Percentiles rank a stretch among this genome's conserved stretches.
Evolutionary conservation across 2,113 vertebrate species (phyloP).

Genomic region (Triplophysa dalaica): DNA sequence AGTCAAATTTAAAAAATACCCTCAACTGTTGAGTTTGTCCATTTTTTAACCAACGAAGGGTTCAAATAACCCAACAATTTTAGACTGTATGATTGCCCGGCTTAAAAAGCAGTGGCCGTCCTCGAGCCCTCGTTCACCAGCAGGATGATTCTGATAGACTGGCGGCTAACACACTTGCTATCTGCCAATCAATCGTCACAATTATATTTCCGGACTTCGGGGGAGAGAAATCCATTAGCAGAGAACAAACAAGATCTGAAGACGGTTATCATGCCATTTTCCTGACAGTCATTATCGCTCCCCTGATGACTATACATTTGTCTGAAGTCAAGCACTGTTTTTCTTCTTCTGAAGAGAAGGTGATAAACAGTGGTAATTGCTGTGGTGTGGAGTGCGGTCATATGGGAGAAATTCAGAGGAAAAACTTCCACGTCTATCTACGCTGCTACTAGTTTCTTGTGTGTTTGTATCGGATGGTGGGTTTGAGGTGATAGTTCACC

Average conservation of each 20-base stretch:
- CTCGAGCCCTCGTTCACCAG: slow-evolving; percentile 68
- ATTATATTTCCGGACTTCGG: slow-evolving; percentile 74
- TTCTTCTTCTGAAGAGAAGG: slow-evolving; percentile 66
- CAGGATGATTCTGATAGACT: slow-evolving; percentile 74
- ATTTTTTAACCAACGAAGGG: no score
- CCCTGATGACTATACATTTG: slow-evolving; percentile 70
- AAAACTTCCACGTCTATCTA: background rate
- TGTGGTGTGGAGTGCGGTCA: slow-evolving; percentile 32
- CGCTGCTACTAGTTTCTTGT: background rate
- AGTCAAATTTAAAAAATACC: no score
- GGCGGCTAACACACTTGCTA: slow-evolving; percentile 69
- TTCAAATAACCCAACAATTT: no score
- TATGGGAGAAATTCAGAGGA: slow-evolving; percentile 17
- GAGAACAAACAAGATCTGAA: slow-evolving; percentile 73
- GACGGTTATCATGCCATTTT: slow-evolving; percentile 72
- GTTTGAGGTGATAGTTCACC: background rate
- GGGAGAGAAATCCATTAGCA: slow-evolving; percentile 76
- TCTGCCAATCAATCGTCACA: slow-evolving; percentile 73
- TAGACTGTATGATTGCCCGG: slow-evolving; percentile 56
- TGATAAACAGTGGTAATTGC: slow-evolving; percentile 42
- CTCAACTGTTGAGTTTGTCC: no score
- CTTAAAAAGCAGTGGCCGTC: slow-evolving; percentile 72
- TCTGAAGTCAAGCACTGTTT: slow-evolving; percentile 67
- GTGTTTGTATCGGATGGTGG: background rate
- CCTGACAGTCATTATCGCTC: slow-evolving; percentile 74